A percentile compares a stretch with the other conserved stretches of the same genome.
These are phyloP conservation scores for Turdus rufiventris DNA, from an alignment of 2,113 vertebrate species.

Conservation along the genomic window DNA sequence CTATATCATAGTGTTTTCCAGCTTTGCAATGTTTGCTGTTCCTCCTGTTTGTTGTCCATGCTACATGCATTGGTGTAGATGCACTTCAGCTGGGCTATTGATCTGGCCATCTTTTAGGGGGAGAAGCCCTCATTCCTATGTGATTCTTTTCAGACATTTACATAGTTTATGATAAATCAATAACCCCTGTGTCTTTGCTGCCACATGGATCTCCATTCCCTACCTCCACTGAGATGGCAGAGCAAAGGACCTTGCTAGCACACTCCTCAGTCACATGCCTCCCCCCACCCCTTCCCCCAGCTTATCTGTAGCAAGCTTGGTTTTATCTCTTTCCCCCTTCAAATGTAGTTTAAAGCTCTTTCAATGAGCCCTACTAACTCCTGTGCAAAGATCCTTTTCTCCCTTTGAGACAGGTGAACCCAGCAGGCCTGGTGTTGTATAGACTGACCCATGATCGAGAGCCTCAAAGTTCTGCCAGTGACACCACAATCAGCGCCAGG, in stretches of 20 bases:
- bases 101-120: neutral
- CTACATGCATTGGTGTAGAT: neutral
- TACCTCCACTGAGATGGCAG: neutral
- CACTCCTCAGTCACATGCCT: neutral
- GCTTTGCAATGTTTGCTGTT: neutral
- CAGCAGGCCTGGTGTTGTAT: neutral
- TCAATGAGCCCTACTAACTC: neutral
- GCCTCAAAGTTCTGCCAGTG: neutral
- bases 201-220: neutral
- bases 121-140: neutral
- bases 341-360: neutral
- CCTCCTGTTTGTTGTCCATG: neutral
- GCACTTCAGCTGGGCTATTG: neutral
- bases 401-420: neutral
- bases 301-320: neutral
- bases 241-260: neutral
- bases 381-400: neutral
- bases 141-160: neutral
- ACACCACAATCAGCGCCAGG: neutral
- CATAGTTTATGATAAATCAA: neutral
- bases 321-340: neutral
- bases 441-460: neutral
- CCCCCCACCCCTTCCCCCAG: neutral
- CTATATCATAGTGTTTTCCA: neutral
- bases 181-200: neutral